Evolutionary conservation across 1,140 invertebrate genomes (phyloP).

Genomic region (Delia radicum): DNA sequence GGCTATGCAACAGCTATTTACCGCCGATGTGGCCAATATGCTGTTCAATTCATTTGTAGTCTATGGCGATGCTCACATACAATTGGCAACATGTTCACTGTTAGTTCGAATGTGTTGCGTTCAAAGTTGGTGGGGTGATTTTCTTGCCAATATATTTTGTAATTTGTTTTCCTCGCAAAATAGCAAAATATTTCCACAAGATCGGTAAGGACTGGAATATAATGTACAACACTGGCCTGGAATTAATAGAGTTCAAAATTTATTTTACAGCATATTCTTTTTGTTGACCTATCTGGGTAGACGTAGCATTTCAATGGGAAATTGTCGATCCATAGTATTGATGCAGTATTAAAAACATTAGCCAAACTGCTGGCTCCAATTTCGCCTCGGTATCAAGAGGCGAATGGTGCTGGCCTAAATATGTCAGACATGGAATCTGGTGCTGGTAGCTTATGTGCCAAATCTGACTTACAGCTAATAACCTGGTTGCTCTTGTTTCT

Average conservation of each 20-base stretch:
- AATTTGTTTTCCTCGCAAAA: slow-evolving; percentile 78
- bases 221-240: background rate
- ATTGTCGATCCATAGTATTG: slow-evolving; percentile 65
- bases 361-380: slow-evolving; percentile 61
- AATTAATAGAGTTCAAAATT: background rate
- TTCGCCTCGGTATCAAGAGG: slow-evolving; percentile 57
- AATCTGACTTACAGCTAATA: slow-evolving; percentile 67
- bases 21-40: slow-evolving; percentile 64
- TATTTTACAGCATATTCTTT: slow-evolving; percentile 75
- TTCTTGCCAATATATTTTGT: slow-evolving; percentile 77
- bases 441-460: slow-evolving; percentile 34
- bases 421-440: background rate
- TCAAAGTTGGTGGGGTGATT: slow-evolving; percentile 85
- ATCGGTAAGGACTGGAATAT: slow-evolving; percentile 63
- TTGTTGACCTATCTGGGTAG: slow-evolving; percentile 83
- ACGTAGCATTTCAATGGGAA: slow-evolving; percentile 68
- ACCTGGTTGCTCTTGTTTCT: slow-evolving; percentile 80
- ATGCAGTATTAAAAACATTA: slow-evolving; percentile 64
- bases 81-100: slow-evolving; percentile 64
- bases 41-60: slow-evolving; percentile 64
- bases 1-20: slow-evolving; percentile 61
- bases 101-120: slow-evolving; percentile 74
- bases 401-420: slow-evolving; percentile 60
- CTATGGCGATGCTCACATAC: slow-evolving; percentile 51
- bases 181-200: slow-evolving; percentile 78